phyloP scores from a whole-genome alignment of 2,888 invertebrate genomes.

The Acanthosoma haemorrhoidale region DNA sequence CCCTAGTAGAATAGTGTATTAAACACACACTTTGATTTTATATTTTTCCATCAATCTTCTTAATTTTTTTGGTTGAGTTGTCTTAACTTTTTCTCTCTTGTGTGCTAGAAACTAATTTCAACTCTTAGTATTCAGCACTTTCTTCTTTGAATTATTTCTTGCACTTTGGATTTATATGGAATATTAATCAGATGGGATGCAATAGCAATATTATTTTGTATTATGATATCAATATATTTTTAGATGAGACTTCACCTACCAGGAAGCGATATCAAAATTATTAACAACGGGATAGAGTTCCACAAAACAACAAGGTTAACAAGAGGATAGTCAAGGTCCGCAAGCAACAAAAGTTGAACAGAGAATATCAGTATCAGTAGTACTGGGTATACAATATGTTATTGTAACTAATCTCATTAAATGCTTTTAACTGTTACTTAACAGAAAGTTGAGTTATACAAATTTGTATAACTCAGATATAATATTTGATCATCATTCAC shows the following conservation, averaged over 20 bases:
- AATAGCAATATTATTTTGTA: neutral
- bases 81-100: too few relatives aligned
- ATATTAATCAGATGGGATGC: neutral
- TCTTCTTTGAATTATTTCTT: neutral
- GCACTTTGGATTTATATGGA: neutral
- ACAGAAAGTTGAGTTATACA: too few relatives aligned
- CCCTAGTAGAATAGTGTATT: too few relatives aligned
- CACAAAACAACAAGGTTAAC: conserved; percentile 41
- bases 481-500: too few relatives aligned
- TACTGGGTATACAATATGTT: too few relatives aligned
- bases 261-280: conserved; percentile 50
- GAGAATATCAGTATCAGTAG: neutral
- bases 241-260: conserved; percentile 66
- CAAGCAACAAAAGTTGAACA: conserved; percentile 31
- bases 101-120: neutral
- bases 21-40: too few relatives aligned
- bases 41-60: too few relatives aligned
- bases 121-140: neutral
- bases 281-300: conserved; percentile 36
- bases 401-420: too few relatives aligned
- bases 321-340: conserved; percentile 38
- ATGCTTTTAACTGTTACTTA: too few relatives aligned
- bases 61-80: too few relatives aligned
- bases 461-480: too few relatives aligned
- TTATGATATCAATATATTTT: conserved; percentile 21